phyloP scores from a whole-genome alignment of 2,797 vertebrate genomes.

The Bovichtus variegatus region DNA sequence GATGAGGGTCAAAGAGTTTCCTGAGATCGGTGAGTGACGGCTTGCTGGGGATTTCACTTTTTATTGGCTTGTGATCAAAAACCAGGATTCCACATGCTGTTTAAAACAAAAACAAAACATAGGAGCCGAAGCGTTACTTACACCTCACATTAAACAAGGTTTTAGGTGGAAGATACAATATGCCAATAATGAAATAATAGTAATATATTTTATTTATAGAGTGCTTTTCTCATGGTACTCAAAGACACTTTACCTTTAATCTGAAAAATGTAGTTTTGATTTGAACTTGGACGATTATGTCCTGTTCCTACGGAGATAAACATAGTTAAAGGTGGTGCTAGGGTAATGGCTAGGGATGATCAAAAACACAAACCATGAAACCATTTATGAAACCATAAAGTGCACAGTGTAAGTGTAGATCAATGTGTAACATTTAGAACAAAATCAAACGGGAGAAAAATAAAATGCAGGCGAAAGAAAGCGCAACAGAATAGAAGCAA shows the following conservation, averaged over 20 bases:
- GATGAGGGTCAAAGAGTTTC: conserved; percentile 95
- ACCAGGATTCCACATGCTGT: too few species aligned
- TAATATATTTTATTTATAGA: too few species aligned
- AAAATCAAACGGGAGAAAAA: background rate
- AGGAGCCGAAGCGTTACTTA: background rate
- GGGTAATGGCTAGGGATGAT: background rate
- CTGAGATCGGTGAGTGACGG: conserved; percentile 89
- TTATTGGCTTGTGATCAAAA: background rate
- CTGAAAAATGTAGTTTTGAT: too few species aligned
- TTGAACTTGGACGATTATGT: too few species aligned
- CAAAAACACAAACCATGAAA: background rate
- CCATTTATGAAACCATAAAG: background rate
- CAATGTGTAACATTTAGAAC: too few species aligned
- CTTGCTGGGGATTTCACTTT: background rate
- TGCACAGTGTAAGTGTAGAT: too few species aligned
- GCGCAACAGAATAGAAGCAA: background rate
- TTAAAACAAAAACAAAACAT: too few species aligned
- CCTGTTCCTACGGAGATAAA: background rate
- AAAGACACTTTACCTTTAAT: too few species aligned
- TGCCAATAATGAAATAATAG: too few species aligned
- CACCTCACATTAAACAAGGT: too few species aligned
- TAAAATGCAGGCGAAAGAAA: background rate
- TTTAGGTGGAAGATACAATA: background rate
- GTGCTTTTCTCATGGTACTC: too few species aligned
- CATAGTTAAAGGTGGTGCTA: background rate